phyloP scores from a whole-genome alignment of 2,888 invertebrate genomes.

The Busseola fusca region DNA sequence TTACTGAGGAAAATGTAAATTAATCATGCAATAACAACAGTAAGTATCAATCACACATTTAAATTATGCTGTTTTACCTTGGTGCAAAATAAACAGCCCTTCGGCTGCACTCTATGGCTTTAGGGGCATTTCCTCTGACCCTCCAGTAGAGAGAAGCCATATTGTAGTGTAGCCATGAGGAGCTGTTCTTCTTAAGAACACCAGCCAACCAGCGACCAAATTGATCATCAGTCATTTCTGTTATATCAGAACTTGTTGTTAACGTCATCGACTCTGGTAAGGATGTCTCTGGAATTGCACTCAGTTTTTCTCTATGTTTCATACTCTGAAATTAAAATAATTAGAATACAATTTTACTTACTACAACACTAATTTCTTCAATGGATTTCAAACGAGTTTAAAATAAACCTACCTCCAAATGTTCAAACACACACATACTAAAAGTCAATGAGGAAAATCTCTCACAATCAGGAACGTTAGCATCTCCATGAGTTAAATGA shows the following conservation, averaged over 20 bases:
- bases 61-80: slow-evolving; percentile 83
- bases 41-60: neutral
- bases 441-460: slow-evolving; percentile 86
- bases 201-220: slow-evolving; percentile 90
- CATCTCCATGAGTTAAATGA: slow-evolving; percentile 68
- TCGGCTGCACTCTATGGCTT: slow-evolving; percentile 94
- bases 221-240: slow-evolving; percentile 76
- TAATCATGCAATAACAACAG: neutral
- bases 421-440: slow-evolving; percentile 84
- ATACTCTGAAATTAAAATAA: slow-evolving; percentile 74
- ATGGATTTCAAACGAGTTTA: neutral
- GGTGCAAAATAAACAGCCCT: slow-evolving; percentile 93
- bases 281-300: slow-evolving; percentile 70
- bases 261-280: slow-evolving; percentile 72
- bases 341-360: neutral
- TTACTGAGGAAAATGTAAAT: neutral
- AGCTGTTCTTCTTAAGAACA: slow-evolving; percentile 90
- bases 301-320: slow-evolving; percentile 77
- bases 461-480: slow-evolving; percentile 90
- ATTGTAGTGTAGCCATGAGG: slow-evolving; percentile 94
- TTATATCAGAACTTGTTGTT: slow-evolving; percentile 49
- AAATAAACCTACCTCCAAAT: slow-evolving; percentile 75
- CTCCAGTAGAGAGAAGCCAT: slow-evolving; percentile 95
- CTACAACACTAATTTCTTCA: neutral
- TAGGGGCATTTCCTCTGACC: slow-evolving; percentile 92